Conservation (phyloP, 2,888 invertebrate species). For the Drosophila nr. medialis region DNA sequence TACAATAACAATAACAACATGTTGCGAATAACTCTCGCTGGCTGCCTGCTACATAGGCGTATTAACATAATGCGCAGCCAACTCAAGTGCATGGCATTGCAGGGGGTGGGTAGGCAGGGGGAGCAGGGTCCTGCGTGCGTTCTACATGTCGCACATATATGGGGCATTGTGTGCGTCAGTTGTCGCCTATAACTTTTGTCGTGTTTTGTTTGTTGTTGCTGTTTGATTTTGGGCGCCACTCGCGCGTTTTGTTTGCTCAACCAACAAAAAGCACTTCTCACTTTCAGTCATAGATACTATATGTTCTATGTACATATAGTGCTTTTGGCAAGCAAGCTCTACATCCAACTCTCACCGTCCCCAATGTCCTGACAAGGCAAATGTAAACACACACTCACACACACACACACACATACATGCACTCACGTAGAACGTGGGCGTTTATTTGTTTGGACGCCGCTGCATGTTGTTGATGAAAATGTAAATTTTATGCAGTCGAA, state of each 20-base stretch:
- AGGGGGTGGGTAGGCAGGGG: neutral
- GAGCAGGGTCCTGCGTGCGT: conserved; percentile 13
- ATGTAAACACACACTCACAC: conserved; percentile 23
- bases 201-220: conserved; percentile 52
- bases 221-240: conserved; percentile 64
- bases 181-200: conserved; percentile 64
- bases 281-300: conserved; percentile 68
- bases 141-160: conserved; percentile 52
- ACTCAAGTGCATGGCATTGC: conserved; percentile 66
- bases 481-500: conserved; percentile 73
- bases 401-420: neutral
- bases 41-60: conserved; percentile 55
- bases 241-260: conserved; percentile 72
- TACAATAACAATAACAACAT: conserved; percentile 48
- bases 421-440: conserved; percentile 21
- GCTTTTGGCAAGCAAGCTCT: conserved; percentile 24
- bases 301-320: conserved; percentile 43
- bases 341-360: conserved; percentile 1
- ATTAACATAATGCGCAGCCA: conserved; percentile 79
- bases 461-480: conserved; percentile 73
- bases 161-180: conserved; percentile 41
- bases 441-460: conserved; percentile 54
- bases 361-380: conserved; percentile 41
- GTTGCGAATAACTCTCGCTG: conserved; percentile 48
- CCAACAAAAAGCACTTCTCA: conserved; percentile 73